Base-by-base conservation (phyloP, 2,797 vertebrate genomes). In the Smutsia gigantea region DNA sequence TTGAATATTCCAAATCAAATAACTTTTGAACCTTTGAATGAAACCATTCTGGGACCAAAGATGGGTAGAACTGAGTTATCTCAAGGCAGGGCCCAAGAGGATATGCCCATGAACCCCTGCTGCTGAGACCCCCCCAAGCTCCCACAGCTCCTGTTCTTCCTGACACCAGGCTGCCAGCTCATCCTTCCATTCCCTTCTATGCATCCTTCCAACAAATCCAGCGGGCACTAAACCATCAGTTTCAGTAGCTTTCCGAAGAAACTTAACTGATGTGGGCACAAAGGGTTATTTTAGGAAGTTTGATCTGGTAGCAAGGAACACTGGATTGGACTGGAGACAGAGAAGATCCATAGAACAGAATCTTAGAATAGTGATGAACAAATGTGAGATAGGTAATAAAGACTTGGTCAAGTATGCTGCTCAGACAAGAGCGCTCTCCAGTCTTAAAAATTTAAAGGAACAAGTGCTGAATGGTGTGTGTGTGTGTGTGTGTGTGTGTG, bases 151-250 rank as follows among this genome's bases (percentile, higher is more conserved):
- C 31, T 29, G 17, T 69, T 15, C 53, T 71, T 49, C 75, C 61
- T 2, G 0, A 37, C 0, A 3, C 14, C 68, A 27, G 42, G 34
- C 9, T 7, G 4, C 34, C 34, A 42, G 4, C 11, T 75, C 18
- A 21, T 7, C 34, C 37, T 29, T 55, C 57, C 21, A 29, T n/a
- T 25, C 49, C 7, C 39, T 69, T 57, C 75, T 7, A 17, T 15
- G 23, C 11, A 2, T 29, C 23, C 31, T 90, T 81, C 51, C 37
- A 69, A 81, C 63, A 34, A 90, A 25, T 4, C 15, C 23, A 10
- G 3, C 5, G 7, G 31, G 19, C 42, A 8, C 8, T 1, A 4
- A n/a, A 78, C n/a, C 27, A 29, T 39, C 49, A 25, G 21, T 21
- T n/a, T 57, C 15, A 13, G 29, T 29, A 57, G 8, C 29, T 79